Conservation (phyloP, 2,113 vertebrate species). For the Erythrocebus patas region DNA sequence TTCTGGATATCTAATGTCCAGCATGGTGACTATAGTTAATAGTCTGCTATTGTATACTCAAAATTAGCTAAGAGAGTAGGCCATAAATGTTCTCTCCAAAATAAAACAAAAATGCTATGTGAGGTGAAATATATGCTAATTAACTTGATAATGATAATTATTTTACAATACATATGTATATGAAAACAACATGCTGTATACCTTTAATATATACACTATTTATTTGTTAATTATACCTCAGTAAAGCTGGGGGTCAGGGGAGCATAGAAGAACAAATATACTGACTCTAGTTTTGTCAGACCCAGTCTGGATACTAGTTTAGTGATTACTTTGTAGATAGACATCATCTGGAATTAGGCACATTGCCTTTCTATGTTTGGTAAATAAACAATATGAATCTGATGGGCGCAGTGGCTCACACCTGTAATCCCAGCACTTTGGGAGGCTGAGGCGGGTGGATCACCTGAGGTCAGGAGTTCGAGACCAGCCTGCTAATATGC, state of each 20-base stretch:
- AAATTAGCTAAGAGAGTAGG: not conserved
- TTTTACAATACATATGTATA: not conserved
- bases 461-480: too few relatives aligned
- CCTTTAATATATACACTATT: not conserved
- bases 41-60: not conserved
- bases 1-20: not conserved
- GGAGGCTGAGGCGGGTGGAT: too few relatives aligned
- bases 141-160: not conserved
- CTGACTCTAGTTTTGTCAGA: not conserved
- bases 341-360: not conserved
- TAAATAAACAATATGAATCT: not conserved
- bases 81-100: not conserved
- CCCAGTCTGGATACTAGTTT: not conserved
- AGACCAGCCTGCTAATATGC: too few relatives aligned
- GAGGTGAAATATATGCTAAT: not conserved
- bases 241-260: not conserved
- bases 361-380: not conserved
- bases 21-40: not conserved
- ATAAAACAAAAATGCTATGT: not conserved
- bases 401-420: too few relatives aligned
- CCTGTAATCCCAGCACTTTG: too few relatives aligned
- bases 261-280: not conserved
- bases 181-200: not conserved
- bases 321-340: not conserved
- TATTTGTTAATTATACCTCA: not conserved